Percentiles rank a stretch among this genome's conserved stretches.
These are phyloP conservation scores for Phaethon lepturus DNA, from an alignment of 2,113 vertebrate genomes.

Conservation along the genomic window DNA sequence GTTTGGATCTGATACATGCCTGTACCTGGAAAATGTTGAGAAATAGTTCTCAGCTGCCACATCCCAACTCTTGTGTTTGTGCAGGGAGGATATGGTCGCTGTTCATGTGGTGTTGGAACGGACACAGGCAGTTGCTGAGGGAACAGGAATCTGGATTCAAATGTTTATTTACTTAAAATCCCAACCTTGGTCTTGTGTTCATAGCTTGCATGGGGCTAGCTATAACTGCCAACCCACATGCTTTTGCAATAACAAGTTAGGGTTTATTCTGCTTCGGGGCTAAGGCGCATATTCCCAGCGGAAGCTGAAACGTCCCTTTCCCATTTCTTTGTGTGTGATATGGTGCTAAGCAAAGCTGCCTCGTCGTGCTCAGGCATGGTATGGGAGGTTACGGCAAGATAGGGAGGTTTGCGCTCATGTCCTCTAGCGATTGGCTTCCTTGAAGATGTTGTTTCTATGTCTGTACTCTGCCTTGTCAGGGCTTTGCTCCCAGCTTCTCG, in stretches of 20 bases:
- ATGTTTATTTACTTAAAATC: background rate
- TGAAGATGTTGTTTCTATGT: background rate
- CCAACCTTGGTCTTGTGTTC: background rate
- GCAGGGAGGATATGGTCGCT: background rate
- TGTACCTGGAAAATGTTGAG: background rate
- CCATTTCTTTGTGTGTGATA: background rate
- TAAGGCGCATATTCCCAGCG: background rate
- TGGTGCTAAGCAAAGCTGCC: background rate
- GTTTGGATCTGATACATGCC: background rate
- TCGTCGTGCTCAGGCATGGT: background rate
- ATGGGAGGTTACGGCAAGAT: no score
- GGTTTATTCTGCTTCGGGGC: background rate
- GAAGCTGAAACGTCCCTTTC: background rate
- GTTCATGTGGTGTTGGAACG: rapidly evolving
- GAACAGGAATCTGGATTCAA: background rate
- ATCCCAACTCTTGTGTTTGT: background rate
- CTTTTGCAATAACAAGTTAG: background rate
- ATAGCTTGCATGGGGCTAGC: background rate
- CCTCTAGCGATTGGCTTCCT: background rate
- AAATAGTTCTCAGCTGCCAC: background rate
- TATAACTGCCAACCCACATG: background rate
- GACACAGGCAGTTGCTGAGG: background rate
- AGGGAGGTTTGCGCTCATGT: background rate
- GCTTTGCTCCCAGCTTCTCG: background rate
- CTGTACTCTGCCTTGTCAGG: background rate